Evolutionary conservation across 2,888 invertebrate genomes (phyloP).

Genomic region (Schizaphis graminum): DNA sequence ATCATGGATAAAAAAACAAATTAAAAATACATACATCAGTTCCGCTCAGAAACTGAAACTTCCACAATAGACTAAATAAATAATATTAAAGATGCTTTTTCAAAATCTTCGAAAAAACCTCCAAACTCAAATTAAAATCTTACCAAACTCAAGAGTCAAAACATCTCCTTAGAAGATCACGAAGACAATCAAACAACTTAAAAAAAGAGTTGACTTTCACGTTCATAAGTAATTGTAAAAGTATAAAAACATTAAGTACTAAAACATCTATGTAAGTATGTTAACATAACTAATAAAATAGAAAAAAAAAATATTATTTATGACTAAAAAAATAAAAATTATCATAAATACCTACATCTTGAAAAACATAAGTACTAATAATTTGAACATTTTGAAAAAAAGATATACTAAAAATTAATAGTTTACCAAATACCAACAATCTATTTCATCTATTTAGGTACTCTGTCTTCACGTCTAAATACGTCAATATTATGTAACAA

Average conservation of each 20-base stretch:
- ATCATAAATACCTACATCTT: too few species aligned
- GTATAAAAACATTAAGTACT: neutral
- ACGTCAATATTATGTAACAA: neutral
- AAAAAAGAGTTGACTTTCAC: neutral
- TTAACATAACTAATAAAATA: neutral
- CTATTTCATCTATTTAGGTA: neutral
- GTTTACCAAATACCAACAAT: neutral
- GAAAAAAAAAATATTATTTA: neutral
- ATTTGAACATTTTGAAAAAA: neutral
- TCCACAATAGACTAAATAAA: neutral
- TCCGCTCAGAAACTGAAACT: neutral
- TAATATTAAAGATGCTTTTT: neutral
- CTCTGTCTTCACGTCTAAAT: neutral
- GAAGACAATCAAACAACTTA: neutral
- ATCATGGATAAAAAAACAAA: neutral
- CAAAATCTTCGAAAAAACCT: neutral
- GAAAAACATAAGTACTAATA: neutral
- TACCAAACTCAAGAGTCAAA: neutral
- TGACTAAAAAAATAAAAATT: too few species aligned
- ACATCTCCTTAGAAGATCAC: neutral
- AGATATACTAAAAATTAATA: neutral
- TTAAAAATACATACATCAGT: too few species aligned
- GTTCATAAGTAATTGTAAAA: neutral
- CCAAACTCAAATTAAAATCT: neutral
- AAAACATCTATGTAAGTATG: neutral